A percentile compares a stretch with the other conserved stretches of the same genome.
These are phyloP conservation scores for Forficula auricularia DNA, from an alignment of 1,140 invertebrate species.

Conservation along the genomic window DNA sequence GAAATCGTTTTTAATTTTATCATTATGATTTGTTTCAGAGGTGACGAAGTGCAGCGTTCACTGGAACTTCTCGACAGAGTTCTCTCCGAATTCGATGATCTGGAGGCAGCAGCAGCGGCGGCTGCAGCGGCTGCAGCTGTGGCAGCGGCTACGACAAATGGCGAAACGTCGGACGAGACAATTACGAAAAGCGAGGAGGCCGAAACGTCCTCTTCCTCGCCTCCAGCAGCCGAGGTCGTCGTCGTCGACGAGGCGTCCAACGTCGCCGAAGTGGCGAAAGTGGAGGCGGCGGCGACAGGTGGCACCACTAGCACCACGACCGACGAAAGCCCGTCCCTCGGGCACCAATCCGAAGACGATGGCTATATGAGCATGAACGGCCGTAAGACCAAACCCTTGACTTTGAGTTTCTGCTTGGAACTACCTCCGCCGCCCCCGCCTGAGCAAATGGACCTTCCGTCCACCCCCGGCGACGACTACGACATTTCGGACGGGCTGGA, in stretches of 20 bases:
- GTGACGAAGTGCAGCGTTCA: constrained; percentile 64
- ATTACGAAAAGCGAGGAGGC: constrained; percentile 23
- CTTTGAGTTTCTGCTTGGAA: constrained; percentile 14
- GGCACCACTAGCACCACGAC: constrained; percentile 32
- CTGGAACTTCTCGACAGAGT: constrained; percentile 70
- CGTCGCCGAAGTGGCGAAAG: constrained; percentile 1
- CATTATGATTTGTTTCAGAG: constrained; percentile 36
- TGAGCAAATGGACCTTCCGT: constrained; percentile 20
- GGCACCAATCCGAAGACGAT: constrained; percentile 70
- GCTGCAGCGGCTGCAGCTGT: constrained; percentile 27
- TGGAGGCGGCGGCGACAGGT: constrained; percentile 24
- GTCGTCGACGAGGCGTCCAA: neutral
- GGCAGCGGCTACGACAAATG: constrained; percentile 22
- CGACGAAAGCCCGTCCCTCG: constrained; percentile 53
- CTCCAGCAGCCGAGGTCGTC: neutral
- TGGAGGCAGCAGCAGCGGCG: constrained; percentile 26
- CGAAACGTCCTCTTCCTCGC: neutral
- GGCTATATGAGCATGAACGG: constrained; percentile 80
- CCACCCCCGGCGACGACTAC: constrained; percentile 10
- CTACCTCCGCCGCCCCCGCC: constrained; percentile 21
- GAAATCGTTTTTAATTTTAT: too few species aligned
- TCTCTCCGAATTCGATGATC: constrained; percentile 71
- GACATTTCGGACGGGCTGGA: constrained; percentile 20
- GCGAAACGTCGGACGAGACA: constrained; percentile 16
- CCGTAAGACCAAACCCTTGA: constrained; percentile 30